A percentile compares a stretch with the other conserved stretches of the same genome.
These are phyloP conservation scores for Aphelocoma californica DNA, from an alignment of 2,797 vertebrate species.

Conservation along the genomic window DNA sequence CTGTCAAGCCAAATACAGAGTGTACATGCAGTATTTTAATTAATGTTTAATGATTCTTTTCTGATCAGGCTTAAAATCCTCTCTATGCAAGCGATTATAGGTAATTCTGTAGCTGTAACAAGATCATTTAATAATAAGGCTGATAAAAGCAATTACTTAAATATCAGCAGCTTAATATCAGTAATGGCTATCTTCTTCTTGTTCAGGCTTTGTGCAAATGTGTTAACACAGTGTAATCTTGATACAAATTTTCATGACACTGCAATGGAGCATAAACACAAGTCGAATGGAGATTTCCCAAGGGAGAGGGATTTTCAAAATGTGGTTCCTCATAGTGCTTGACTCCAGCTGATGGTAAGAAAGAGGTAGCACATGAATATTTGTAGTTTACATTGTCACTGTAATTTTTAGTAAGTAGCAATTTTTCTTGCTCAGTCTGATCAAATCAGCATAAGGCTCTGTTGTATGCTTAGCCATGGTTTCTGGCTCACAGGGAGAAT, in stretches of 20 bases:
- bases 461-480: not conserved
- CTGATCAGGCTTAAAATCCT: conserved; percentile 39
- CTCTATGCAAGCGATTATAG: conserved; percentile 29
- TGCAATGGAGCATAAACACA: not conserved
- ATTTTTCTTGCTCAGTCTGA: not conserved
- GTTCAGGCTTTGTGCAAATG: conserved; percentile 19
- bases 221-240: conserved; percentile 19
- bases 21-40: conserved; percentile 33
- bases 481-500: not conserved
- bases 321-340: not conserved
- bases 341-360: not conserved
- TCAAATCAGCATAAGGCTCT: not conserved
- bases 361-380: not conserved
- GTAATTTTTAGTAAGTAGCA: not conserved
- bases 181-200: conserved; percentile 17
- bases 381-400: not conserved
- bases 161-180: conserved; percentile 39
- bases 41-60: conserved; percentile 40
- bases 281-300: not conserved
- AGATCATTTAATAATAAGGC: conserved; percentile 49
- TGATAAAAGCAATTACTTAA: conserved; percentile 50
- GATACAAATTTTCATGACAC: conserved; percentile 9
- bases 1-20: not conserved
- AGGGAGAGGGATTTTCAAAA: not conserved
- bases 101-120: conserved; percentile 47